Conservation (phyloP, 2,888 invertebrate genomes). For the Hydrotaea cyrtoneurina region DNA sequence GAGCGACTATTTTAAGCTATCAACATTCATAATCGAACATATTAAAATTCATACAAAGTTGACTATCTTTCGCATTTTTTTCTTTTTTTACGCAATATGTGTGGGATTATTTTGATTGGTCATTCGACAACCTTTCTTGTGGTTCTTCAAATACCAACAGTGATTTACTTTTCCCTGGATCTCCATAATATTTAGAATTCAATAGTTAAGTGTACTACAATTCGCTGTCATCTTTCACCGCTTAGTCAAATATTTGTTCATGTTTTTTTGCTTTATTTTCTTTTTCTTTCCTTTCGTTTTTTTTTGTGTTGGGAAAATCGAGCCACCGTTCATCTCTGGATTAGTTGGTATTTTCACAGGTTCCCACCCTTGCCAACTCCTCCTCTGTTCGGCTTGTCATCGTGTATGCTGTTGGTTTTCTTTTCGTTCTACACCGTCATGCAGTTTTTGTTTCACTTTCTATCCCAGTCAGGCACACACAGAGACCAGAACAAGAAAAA, state of each 20-base stretch:
- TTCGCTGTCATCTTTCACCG: not conserved
- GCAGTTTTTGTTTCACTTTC: slow-evolving; percentile 8
- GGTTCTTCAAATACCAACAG: too few species aligned
- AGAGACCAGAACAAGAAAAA: not conserved
- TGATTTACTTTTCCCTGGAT: not conserved
- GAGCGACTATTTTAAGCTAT: too few species aligned
- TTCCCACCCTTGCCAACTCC: not conserved
- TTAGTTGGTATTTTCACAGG: slow-evolving; percentile 21
- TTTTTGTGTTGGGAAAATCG: not conserved
- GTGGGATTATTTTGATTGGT: too few species aligned
- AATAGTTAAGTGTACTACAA: not conserved
- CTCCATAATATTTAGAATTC: too few species aligned
- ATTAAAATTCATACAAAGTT: too few species aligned
- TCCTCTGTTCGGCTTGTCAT: not conserved
- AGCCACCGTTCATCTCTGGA: slow-evolving; percentile 13
- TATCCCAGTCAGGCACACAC: not conserved
- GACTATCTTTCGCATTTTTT: too few species aligned
- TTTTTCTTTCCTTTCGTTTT: too few species aligned
- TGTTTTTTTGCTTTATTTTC: not conserved
- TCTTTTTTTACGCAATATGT: too few species aligned
- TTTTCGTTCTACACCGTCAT: slow-evolving; percentile 12
- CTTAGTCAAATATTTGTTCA: not conserved
- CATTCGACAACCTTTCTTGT: too few species aligned
- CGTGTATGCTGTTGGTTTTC: not conserved
- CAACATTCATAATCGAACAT: too few species aligned